A percentile compares a stretch with the other conserved stretches of the same genome.
phyloP scores from a whole-genome alignment of 1,140 invertebrate species.

The Octopus bimaculoides region DNA sequence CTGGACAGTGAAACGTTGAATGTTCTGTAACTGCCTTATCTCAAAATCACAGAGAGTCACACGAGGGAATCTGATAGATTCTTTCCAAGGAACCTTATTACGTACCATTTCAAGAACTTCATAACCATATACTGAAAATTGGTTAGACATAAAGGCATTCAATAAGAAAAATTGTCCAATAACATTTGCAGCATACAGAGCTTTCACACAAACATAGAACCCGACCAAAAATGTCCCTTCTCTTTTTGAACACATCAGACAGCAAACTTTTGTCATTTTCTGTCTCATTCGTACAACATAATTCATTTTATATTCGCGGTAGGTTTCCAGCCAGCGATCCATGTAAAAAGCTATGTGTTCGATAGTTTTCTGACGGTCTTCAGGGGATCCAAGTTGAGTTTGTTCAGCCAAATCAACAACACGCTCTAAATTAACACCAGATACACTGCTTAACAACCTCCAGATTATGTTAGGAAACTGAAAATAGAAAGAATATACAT shows the following conservation, averaged over 20 bases:
- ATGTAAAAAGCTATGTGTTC: constrained; percentile 43
- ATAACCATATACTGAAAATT: constrained; percentile 55
- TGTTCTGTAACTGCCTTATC: constrained; percentile 56
- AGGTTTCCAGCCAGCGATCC: constrained; percentile 47
- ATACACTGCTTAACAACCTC: constrained; percentile 45
- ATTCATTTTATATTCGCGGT: constrained; percentile 44
- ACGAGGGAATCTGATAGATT: constrained; percentile 54
- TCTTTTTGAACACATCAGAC: constrained; percentile 46
- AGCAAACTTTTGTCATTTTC: constrained; percentile 35
- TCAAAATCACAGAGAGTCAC: constrained; percentile 62
- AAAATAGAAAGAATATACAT: constrained; percentile 67
- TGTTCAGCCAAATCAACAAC: constrained; percentile 69
- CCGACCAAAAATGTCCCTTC: constrained; percentile 49
- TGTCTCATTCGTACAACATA: constrained; percentile 39
- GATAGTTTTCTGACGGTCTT: constrained; percentile 40
- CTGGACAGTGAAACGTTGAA: constrained; percentile 55
- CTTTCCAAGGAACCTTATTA: constrained; percentile 50
- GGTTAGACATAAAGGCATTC: constrained; percentile 55
- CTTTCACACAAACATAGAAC: constrained; percentile 52
- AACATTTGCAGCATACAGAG: constrained; percentile 34
- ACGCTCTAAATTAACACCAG: constrained; percentile 46
- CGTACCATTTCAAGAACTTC: constrained; percentile 52
- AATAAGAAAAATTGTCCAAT: constrained; percentile 59
- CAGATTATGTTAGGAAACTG: constrained; percentile 63
- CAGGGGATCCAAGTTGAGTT: constrained; percentile 40